Percentiles rank a stretch among this genome's conserved stretches.
These are phyloP conservation scores for Linepithema humile DNA, from an alignment of 1,140 invertebrate species.

Conservation along the genomic window DNA sequence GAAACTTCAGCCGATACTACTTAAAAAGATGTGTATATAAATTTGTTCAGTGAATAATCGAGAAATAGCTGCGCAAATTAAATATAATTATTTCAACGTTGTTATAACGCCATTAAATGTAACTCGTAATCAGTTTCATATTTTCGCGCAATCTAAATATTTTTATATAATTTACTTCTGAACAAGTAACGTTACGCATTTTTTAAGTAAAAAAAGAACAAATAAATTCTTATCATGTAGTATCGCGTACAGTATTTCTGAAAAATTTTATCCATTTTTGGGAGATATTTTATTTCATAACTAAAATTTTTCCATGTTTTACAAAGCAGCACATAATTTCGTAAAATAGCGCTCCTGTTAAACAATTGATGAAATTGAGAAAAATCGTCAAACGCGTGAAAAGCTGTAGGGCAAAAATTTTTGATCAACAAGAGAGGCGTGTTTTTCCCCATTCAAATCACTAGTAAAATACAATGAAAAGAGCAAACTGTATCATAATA, in stretches of 20 bases:
- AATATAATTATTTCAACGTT: background rate
- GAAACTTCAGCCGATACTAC: background rate
- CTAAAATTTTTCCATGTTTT: background rate
- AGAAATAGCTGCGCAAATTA: background rate
- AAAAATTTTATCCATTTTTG: background rate
- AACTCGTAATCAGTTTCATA: background rate
- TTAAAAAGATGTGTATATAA: background rate
- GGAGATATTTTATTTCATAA: constrained; percentile 1
- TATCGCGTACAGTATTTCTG: background rate
- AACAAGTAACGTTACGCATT: background rate
- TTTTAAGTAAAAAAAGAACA: background rate
- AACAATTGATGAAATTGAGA: background rate
- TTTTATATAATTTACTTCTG: background rate
- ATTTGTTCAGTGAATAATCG: background rate
- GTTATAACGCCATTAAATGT: background rate
- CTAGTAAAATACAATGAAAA: background rate
- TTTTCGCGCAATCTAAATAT: background rate
- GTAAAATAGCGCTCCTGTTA: background rate
- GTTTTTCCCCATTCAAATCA: background rate
- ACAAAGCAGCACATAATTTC: background rate
- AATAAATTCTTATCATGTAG: background rate
- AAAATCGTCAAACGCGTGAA: background rate
- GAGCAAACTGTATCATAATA: background rate
- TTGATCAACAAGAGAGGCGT: background rate
- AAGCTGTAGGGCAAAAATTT: background rate